Evolutionary conservation across 2,113 vertebrate genomes (phyloP).

Genomic region (Coracopsis vasa): DNA sequence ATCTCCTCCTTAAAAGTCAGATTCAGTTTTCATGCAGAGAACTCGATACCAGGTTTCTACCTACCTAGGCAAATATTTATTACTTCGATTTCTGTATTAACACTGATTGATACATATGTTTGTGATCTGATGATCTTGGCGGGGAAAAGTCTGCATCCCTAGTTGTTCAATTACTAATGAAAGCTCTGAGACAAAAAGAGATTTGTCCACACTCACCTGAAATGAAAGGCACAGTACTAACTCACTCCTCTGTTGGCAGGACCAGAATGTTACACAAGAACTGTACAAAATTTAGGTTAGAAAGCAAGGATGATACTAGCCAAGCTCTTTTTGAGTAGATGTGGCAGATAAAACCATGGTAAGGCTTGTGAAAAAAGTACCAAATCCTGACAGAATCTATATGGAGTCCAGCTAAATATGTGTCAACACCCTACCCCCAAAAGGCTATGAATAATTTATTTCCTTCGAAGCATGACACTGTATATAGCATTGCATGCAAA

Average conservation of each 20-base stretch:
- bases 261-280: neutral
- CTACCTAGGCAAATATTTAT: neutral
- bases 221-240: neutral
- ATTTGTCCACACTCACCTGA: neutral
- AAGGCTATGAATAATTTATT: neutral
- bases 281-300: neutral
- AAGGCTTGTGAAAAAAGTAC: neutral
- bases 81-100: neutral
- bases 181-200: neutral
- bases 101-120: neutral
- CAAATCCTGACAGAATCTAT: neutral
- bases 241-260: neutral
- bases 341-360: neutral
- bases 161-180: neutral
- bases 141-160: neutral
- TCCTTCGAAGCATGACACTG: neutral
- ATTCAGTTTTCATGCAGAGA: conserved; percentile 8
- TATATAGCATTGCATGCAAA: neutral
- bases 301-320: neutral
- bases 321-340: neutral
- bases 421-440: neutral
- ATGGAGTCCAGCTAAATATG: neutral
- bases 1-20: conserved; percentile 42
- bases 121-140: neutral
- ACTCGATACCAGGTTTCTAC: neutral